Percentiles rank a stretch among this genome's conserved stretches.
These are phyloP conservation scores for Onychostoma macrolepis DNA, from an alignment of 2,113 vertebrate species.

Conservation along the genomic window DNA sequence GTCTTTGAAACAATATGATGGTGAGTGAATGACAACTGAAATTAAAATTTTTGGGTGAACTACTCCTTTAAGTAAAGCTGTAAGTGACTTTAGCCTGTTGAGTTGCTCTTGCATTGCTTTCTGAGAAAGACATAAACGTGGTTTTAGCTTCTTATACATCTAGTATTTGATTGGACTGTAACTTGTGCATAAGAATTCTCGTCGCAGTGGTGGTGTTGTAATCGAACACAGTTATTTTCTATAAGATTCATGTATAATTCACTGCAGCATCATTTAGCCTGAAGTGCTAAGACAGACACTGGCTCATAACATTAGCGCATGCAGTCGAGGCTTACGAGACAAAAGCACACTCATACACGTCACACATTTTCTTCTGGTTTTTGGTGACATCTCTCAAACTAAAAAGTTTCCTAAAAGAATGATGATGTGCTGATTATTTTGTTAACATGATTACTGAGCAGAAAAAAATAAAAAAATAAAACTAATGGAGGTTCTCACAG, in stretches of 20 bases:
- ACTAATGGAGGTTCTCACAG: background rate
- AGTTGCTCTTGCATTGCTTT: background rate
- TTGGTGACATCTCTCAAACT: background rate
- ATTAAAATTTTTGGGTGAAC: background rate
- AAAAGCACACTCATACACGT: background rate
- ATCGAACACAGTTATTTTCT: slow-evolving; percentile 68
- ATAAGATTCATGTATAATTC: slow-evolving; percentile 73
- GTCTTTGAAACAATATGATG: background rate
- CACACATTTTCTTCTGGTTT: background rate
- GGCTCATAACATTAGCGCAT: slow-evolving; percentile 13
- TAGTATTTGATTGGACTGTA: background rate
- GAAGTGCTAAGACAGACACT: slow-evolving; percentile 64
- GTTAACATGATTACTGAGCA: background rate
- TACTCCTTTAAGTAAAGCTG: background rate
- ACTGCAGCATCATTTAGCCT: slow-evolving; percentile 67
- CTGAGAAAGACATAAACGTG: background rate
- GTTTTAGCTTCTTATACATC: background rate
- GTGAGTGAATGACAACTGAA: background rate
- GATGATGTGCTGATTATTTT: background rate
- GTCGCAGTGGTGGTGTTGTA: slow-evolving; percentile 58
- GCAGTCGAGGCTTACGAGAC: background rate
- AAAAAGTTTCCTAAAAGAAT: background rate
- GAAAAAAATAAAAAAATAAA: background rate
- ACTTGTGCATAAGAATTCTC: slow-evolving; percentile 38
- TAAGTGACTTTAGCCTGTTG: background rate